Base-by-base conservation (phyloP, 1,140 invertebrate genomes). In the Neomicropteryx cornuta region DNA sequence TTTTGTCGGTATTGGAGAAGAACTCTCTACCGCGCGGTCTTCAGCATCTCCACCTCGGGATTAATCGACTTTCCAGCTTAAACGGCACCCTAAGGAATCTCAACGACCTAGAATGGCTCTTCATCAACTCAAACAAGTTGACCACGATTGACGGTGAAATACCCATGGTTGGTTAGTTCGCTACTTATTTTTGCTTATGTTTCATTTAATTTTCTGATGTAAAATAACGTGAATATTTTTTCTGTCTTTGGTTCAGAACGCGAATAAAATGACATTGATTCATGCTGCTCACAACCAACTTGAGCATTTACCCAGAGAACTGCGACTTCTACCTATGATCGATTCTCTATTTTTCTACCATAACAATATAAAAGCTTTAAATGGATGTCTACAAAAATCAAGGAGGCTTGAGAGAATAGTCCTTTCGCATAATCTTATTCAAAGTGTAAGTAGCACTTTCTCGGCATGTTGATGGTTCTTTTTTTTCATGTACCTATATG, bases 121-220 rank as follows among this genome's bases (percentile, higher is more conserved):
- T 85, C 36, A 73, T 87, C 18, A 85, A 85, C 52, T 68, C 73
- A 14, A 88, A 88, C 52, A 69, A 79, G 32, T 60, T 88, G 20
- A 75, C 74, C 33, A 71, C 75, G 10, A 61, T 88, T 39, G 83
- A 87, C 14, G 75, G 75, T 18, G 78, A 88, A 59, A 53, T 88
- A 41, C 83, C 83, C 6, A 61, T 63, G 33, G 66, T 71, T 48
- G 60, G 60, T 56, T 38, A 41, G 39, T 41, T 42, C 36, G 17
- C 17, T 43, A 39, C 33, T 22, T 38, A 23, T 20, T 6, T 36
- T 20, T 20, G 18, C 22, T 22, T 36, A 22, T 36, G 3, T 36
- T 24, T 10, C 11, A n/a, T n/a, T n/a, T n/a, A n/a, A n/a, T n/a
- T n/a, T n/a, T n/a, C n/a, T n/a, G n/a, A n/a, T n/a, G n/a, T n/a